Percentiles rank a stretch among this genome's conserved stretches.
phyloP scores from a whole-genome alignment of 64 coral and sea anemone species.

The Actinia tenebrosa region DNA sequence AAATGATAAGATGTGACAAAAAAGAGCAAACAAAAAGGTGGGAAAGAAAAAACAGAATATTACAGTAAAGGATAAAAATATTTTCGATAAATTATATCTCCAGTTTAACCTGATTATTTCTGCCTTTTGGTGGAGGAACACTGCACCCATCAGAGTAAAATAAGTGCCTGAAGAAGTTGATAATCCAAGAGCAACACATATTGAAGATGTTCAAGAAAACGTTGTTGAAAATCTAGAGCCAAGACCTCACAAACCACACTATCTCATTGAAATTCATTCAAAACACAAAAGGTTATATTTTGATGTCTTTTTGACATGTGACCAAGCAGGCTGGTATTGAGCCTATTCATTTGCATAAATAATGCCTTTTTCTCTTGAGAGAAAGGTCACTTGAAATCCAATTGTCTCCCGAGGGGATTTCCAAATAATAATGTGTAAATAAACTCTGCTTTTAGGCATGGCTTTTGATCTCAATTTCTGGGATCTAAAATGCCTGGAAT shows the following conservation, averaged over 20 bases:
- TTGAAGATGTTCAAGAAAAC: not conserved
- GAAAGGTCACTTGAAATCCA: not conserved
- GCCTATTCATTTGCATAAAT: not conserved
- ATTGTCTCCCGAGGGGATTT: not conserved
- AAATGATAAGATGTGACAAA: not conserved
- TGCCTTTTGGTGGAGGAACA: constrained; percentile 24
- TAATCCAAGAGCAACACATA: constrained; percentile 30
- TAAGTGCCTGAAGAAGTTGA: constrained; percentile 24
- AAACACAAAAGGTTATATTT: not conserved
- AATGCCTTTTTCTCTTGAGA: not conserved
- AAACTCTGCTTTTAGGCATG: not conserved
- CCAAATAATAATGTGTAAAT: not conserved
- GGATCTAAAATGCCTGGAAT: no score
- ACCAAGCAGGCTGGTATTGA: not conserved
- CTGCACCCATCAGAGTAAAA: constrained; percentile 20
- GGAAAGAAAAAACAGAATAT: not conserved
- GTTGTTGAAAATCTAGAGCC: not conserved
- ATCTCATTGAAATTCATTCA: constrained; percentile 9
- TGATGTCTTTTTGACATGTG: not conserved
- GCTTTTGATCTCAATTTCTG: not conserved
- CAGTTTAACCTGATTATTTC: constrained; percentile 8
- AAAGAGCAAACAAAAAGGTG: not conserved
- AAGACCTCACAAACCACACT: not conserved
- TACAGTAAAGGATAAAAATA: no score
- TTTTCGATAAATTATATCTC: not conserved